Base-by-base conservation (phyloP, 2,888 invertebrate species). In the Craniophora ligustri region DNA sequence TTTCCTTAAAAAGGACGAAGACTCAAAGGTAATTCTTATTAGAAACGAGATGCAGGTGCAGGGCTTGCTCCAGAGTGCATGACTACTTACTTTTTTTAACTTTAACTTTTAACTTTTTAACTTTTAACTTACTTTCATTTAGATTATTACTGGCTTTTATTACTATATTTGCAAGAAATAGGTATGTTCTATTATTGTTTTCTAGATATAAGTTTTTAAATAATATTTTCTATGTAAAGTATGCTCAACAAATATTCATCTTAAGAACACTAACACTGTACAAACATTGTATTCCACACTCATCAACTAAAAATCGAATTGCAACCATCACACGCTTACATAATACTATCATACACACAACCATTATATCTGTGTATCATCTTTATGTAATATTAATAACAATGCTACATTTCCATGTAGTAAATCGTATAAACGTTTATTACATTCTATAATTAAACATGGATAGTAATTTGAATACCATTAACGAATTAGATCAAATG, bases 1-100 rank as follows among this genome's bases (percentile, higher is more conserved):
- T 2, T 39, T 19, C 3, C 19, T 48, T 0, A 48, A 19, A 15
- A 32, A 32, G 15, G 39, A 48, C 2, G 47, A 48, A 5, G 6
- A 39, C 7, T 39, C 15, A 1, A 14, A 3, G 4, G 21, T 5
- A 6, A 15, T 26, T 19, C 7, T 11, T 2, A 39, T 39, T 5
- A 39, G 7, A n/a, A 26, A 10, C 15, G 39, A 39, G 10, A 1
- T 5, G 2, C 39, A 39, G 23, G 23, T 39, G 2, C 39, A 39
- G 8, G 5, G 14, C 0, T 8, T 39, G 5, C 4, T 39, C n/a
- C 39, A 39, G n/a, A 10, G 3, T 10, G 2, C 13, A 2, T 13
- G 21, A 39, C 21, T 21, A 15, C 3, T 7, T 10, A 4, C 14
- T 19, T 7, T 2, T 10, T 2, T 3, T 8, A 26, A 30, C 1